These are phyloP conservation scores for Eugnorisma glareosa DNA, from an alignment of 2,888 invertebrate genomes.

Conservation along the genomic window DNA sequence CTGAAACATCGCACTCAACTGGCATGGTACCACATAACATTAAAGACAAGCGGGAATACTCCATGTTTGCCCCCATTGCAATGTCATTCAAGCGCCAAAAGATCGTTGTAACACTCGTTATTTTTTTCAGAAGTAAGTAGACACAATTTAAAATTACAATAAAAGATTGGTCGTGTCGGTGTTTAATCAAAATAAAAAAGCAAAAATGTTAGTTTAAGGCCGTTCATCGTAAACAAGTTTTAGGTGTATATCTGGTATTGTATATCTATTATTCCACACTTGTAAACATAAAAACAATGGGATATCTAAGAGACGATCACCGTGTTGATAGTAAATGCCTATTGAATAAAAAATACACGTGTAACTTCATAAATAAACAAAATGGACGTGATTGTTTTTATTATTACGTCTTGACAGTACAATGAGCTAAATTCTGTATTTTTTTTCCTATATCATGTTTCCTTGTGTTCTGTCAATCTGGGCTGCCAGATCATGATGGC, in stretches of 20 bases:
- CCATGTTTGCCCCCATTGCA: too few relatives aligned
- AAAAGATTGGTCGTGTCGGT: too few relatives aligned
- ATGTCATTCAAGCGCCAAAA: too few relatives aligned
- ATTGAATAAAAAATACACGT: conserved; percentile 8
- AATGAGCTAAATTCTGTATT: conserved; percentile 8
- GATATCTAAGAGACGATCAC: not conserved
- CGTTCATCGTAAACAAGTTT: not conserved
- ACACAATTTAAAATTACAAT: too few relatives aligned
- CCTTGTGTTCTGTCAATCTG: conserved; percentile 12
- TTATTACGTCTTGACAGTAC: not conserved
- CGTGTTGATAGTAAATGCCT: conserved; percentile 5
- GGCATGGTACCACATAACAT: too few relatives aligned
- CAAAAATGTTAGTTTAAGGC: not conserved
- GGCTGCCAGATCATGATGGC: not conserved
- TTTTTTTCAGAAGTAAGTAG: too few relatives aligned
- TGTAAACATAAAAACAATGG: not conserved
- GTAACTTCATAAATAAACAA: not conserved
- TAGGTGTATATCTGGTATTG: not conserved
- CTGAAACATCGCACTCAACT: too few relatives aligned
- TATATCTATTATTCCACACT: not conserved
- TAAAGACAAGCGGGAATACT: too few relatives aligned
- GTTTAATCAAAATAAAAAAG: too few relatives aligned
- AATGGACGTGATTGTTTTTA: not conserved
- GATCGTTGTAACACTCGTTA: too few relatives aligned
- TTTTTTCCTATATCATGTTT: not conserved